Conservation (phyloP, 2,888 invertebrate genomes). For the Drosophila antonietae region DNA sequence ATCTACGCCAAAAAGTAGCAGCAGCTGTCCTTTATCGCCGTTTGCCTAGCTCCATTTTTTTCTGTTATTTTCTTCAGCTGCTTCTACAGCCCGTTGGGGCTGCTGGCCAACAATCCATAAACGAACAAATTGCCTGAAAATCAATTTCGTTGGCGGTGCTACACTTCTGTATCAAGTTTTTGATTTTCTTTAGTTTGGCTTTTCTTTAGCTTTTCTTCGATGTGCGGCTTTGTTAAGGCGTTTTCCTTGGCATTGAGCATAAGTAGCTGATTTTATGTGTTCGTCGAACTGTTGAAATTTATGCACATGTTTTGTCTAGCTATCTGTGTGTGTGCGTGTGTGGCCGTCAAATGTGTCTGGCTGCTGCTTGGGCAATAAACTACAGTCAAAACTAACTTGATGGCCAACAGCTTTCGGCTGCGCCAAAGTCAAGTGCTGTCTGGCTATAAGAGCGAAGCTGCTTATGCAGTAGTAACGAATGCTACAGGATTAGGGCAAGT, state of each 20-base stretch:
- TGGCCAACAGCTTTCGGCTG: constrained; percentile 39
- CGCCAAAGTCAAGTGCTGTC: constrained; percentile 48
- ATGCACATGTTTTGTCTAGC: constrained; percentile 67
- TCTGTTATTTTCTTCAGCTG: not conserved
- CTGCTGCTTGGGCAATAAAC: constrained; percentile 58
- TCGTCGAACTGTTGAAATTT: constrained; percentile 66
- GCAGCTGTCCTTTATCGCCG: constrained; percentile 66
- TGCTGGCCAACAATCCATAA: constrained; percentile 72
- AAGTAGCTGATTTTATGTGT: constrained; percentile 66
- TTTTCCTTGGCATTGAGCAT: constrained; percentile 60
- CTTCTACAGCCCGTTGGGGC: not conserved
- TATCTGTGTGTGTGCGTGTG: constrained; percentile 11
- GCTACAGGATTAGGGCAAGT: not conserved
- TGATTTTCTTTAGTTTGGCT: constrained; percentile 24
- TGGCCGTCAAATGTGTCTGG: constrained; percentile 53
- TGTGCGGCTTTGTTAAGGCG: constrained; percentile 67
- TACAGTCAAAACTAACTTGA: constrained; percentile 59
- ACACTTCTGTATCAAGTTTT: constrained; percentile 63
- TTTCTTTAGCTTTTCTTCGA: constrained; percentile 44
- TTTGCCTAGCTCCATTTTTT: constrained; percentile 35
- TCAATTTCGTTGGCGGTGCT: constrained; percentile 75
- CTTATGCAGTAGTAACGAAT: constrained; percentile 6
- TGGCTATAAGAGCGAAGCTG: constrained; percentile 28
- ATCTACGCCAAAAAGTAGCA: constrained; percentile 56
- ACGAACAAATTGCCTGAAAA: constrained; percentile 81